Evolutionary conservation across 1,140 invertebrate genomes (phyloP), one percentile per base, ranked within the genome.

Genomic region (Trichomalopsis sarcophagae): DNA sequence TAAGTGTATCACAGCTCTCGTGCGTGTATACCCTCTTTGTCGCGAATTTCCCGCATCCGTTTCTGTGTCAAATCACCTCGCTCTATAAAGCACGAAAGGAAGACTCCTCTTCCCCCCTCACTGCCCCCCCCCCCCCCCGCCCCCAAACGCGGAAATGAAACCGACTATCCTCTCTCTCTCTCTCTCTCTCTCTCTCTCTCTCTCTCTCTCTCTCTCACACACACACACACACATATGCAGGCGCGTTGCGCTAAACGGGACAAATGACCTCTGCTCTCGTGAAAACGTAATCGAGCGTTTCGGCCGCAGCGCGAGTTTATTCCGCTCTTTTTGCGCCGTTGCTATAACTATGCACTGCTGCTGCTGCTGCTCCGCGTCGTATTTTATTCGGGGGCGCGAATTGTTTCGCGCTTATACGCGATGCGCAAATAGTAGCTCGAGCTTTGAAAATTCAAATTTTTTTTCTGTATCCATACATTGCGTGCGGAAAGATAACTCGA

Each of bases 41-140:
- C 36, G 36, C 14, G 66, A 69, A 85, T 86, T 86, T 81, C 66
- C 81, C 87, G 36, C 6, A 23, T 76, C 30, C 78, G 66, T 71
- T 50, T 78, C 10, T 78, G 44, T 73, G 50, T 23, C 69, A 71
- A 81, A 71, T 80, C 33, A 69, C 21, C 21, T 68, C 78, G 78
- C 78, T 80, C 78, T 80, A 80, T 80, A 80, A 80, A 80, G 68
- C 66, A 69, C 78, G 66, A 80, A 80, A 27, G 27, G 27, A 27
- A 80, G 78, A 10, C 11, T 44, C 6, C 0, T 44, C 33, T 68
- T 33, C 30, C 62, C 78, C 50, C 14, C 50, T 21, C 50, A 5
- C 13, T 21, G 0, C 50, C 6, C 6, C 21, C 17, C 14, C 1
- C 27, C n/a, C 23, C 40, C 17, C 21, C 17, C 14, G 27, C 27